These are phyloP conservation scores for Sorex araneus DNA, from an alignment of 2,113 vertebrate species.

Conservation along the genomic window DNA sequence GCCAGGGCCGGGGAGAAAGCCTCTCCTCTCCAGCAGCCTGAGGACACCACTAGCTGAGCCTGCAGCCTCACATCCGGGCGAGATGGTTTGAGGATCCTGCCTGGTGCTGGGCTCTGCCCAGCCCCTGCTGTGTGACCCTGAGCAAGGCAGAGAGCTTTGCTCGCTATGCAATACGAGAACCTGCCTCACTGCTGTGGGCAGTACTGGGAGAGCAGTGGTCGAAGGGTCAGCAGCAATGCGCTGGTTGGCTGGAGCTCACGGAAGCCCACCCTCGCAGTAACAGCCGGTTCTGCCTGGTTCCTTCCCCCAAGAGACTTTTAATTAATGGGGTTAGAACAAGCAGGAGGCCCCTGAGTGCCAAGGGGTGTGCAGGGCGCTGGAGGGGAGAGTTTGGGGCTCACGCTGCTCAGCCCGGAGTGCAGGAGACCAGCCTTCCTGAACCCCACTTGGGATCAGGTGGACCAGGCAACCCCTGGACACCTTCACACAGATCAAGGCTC, in stretches of 20 bases:
- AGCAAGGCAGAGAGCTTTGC: neutral
- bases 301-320: neutral
- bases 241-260: no score
- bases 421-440: neutral
- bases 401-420: neutral
- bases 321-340: neutral
- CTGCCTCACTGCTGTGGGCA: neutral
- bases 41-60: no score
- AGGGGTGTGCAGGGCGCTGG: neutral
- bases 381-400: neutral
- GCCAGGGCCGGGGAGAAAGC: no score
- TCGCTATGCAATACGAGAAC: neutral
- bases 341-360: neutral
- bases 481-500: no score
- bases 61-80: no score
- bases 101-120: neutral
- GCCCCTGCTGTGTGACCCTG: neutral
- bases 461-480: no score
- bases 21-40: no score
- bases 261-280: no score
- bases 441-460: no score
- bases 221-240: neutral
- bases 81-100: no score
- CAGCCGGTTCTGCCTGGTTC: neutral
- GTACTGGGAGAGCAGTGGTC: fast-evolving